Percentiles rank a stretch among this genome's conserved stretches.
These are phyloP conservation scores for Podilymbus podiceps DNA, from an alignment of 2,113 vertebrate species.

Conservation along the genomic window DNA sequence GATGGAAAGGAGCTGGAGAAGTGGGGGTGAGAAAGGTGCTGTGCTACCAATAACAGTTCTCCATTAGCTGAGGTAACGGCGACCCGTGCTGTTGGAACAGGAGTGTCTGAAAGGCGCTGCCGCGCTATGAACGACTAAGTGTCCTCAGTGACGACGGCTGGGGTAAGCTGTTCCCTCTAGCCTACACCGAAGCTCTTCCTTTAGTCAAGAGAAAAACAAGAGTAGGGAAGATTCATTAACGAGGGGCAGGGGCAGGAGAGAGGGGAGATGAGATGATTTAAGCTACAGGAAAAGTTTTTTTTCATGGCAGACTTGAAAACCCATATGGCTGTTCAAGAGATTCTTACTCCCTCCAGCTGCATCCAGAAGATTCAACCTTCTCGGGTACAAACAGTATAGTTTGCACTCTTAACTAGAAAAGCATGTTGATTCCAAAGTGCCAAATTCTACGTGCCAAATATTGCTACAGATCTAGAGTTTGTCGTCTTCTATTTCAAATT, in stretches of 20 bases:
- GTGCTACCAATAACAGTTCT: accelerated
- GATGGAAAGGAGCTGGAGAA: not conserved
- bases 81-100: not conserved
- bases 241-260: not conserved
- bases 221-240: not conserved
- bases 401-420: slow-evolving; percentile 46
- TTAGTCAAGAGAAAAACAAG: not conserved
- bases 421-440: slow-evolving; percentile 27
- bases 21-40: not conserved
- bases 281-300: not conserved
- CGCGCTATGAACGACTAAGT: not conserved
- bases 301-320: not conserved
- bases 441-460: slow-evolving; percentile 34
- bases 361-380: not conserved
- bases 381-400: not conserved
- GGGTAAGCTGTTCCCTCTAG: not conserved
- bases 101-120: not conserved
- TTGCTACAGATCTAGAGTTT: slow-evolving; percentile 30
- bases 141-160: not conserved
- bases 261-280: not conserved
- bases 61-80: not conserved
- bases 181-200: not conserved
- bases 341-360: not conserved
- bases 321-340: not conserved
- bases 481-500: slow-evolving; percentile 1